These are phyloP conservation scores for Coronaproctus castanopsis DNA, from an alignment of 2,888 invertebrate species.

Conservation along the genomic window DNA sequence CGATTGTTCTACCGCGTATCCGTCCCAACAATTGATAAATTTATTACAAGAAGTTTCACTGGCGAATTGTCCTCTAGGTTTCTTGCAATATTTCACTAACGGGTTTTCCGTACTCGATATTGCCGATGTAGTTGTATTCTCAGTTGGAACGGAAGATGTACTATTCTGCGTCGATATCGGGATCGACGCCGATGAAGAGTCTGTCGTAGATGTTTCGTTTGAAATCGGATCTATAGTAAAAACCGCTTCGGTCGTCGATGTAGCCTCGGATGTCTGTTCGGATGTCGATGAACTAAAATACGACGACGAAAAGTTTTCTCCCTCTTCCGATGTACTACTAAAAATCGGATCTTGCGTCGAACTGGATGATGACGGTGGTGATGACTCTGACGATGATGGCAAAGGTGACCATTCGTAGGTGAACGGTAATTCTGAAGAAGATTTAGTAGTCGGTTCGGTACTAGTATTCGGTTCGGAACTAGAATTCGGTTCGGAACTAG, in stretches of 20 bases:
- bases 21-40: constrained; percentile 53
- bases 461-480: constrained; percentile 3
- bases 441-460: background rate
- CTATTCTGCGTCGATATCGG: background rate
- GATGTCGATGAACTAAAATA: constrained; percentile 14
- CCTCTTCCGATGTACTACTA: constrained; percentile 8
- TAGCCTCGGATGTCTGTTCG: background rate
- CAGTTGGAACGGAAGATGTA: background rate
- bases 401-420: constrained; percentile 7
- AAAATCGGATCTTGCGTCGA: constrained; percentile 3
- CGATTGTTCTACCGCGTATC: constrained; percentile 40
- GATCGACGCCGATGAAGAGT: background rate
- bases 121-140: constrained; percentile 1
- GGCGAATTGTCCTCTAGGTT: constrained; percentile 39
- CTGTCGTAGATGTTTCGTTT: background rate
- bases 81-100: constrained; percentile 17
- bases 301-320: too few relatives aligned
- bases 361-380: constrained; percentile 5
- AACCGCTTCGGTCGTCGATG: background rate
- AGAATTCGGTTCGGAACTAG: constrained; percentile 3
- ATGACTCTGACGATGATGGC: constrained; percentile 5
- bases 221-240: background rate
- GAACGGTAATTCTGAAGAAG: constrained; percentile 7
- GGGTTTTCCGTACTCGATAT: constrained; percentile 11
- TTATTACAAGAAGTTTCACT: constrained; percentile 37